A percentile compares a stretch with the other conserved stretches of the same genome.
Conservation (phyloP, 2,888 invertebrate species). For the Acronicta leporina region DNA sequence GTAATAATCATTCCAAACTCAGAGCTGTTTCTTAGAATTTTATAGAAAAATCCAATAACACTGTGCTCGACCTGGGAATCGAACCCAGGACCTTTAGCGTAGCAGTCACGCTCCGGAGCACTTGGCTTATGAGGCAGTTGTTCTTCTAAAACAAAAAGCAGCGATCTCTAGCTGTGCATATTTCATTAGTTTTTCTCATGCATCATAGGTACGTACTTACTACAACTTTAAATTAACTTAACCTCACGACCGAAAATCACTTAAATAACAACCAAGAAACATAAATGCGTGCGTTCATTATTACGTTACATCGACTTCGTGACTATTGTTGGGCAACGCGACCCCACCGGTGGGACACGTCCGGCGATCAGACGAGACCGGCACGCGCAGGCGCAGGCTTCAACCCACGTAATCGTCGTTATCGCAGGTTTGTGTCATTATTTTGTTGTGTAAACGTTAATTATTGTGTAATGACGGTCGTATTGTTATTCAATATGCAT, state of each 20-base stretch:
- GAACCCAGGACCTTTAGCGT: too few relatives aligned
- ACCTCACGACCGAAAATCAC: conserved; percentile 23
- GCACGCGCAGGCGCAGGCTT: not conserved
- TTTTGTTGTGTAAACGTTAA: conserved; percentile 11
- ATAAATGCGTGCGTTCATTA: conserved; percentile 9
- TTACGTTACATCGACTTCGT: conserved; percentile 28
- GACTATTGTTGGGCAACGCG: conserved; percentile 37
- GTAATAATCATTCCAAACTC: too few relatives aligned
- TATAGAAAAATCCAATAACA: too few relatives aligned
- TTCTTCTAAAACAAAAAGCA: too few relatives aligned
- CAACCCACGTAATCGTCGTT: conserved; percentile 16
- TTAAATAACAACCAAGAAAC: conserved; percentile 9
- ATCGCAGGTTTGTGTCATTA: not conserved
- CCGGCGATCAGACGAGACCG: not conserved
- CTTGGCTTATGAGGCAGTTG: too few relatives aligned
- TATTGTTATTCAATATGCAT: conserved; percentile 1
- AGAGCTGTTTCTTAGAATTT: too few relatives aligned
- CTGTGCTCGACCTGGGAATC: too few relatives aligned
- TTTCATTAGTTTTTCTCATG: not conserved
- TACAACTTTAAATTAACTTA: not conserved
- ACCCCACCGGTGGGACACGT: conserved; percentile 28
- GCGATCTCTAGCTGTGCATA: not conserved
- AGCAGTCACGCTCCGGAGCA: too few relatives aligned
- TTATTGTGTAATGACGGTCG: conserved; percentile 8
- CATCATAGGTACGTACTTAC: not conserved